These are phyloP conservation scores for Catostomus latipinnis DNA, from an alignment of 2,797 vertebrate genomes.

Conservation along the genomic window DNA sequence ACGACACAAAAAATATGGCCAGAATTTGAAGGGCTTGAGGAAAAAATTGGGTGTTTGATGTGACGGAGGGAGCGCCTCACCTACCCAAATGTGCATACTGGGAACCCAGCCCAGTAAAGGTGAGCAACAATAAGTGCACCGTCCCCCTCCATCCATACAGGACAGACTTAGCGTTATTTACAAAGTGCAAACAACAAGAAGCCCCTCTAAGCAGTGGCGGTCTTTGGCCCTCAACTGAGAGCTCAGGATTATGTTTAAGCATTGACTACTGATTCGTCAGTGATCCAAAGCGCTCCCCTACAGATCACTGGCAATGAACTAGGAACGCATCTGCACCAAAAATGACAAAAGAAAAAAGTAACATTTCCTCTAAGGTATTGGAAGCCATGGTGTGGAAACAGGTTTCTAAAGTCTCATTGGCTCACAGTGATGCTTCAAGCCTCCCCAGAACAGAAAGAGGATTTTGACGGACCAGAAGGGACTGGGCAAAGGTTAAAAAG, in stretches of 20 bases:
- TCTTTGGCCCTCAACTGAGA: slow-evolving; percentile 45
- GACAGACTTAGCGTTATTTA: slow-evolving; percentile 53
- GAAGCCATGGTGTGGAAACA: slow-evolving; percentile 57
- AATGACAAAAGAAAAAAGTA: slow-evolving; percentile 25
- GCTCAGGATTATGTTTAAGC: slow-evolving; percentile 40
- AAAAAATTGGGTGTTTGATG: slow-evolving; percentile 45
- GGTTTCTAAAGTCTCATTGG: slow-evolving; percentile 63
- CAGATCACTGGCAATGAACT: slow-evolving; percentile 32
- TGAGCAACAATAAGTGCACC: slow-evolving; percentile 65
- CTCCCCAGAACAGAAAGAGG: slow-evolving; percentile 48
- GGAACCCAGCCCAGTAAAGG: slow-evolving; percentile 81
- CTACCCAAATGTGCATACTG: slow-evolving; percentile 66
- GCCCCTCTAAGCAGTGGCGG: slow-evolving; percentile 2
- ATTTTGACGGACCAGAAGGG: slow-evolving; percentile 22
- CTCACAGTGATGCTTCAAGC: slow-evolving; percentile 75
- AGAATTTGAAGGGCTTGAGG: slow-evolving; percentile 27
- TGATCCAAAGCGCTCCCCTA: slow-evolving; percentile 47
- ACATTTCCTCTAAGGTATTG: slow-evolving; percentile 59
- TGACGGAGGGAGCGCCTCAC: slow-evolving; percentile 50
- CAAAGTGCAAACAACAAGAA: slow-evolving; percentile 60
- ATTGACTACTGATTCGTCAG: slow-evolving; percentile 41
- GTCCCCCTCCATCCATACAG: slow-evolving; percentile 40
- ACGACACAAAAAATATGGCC: slow-evolving; percentile 21
- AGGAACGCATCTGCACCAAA: slow-evolving; percentile 18
- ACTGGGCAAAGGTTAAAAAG: slow-evolving; percentile 3